Evolutionary conservation across 2,888 invertebrate species (phyloP).

Genomic region (Amphimallon solstitiale): DNA sequence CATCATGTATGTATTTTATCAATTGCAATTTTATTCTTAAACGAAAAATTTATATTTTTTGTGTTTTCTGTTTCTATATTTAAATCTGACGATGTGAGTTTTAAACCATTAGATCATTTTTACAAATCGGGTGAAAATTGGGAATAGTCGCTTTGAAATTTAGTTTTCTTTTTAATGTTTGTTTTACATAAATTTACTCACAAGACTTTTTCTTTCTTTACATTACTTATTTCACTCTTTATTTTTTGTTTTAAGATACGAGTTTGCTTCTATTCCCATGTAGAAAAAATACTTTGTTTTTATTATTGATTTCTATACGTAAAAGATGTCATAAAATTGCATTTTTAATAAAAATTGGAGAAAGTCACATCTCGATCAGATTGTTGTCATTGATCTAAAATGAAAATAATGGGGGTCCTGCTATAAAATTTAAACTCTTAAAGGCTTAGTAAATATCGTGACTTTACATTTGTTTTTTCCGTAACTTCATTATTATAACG

Average conservation of each 20-base stretch:
- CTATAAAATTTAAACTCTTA: constrained; percentile 7
- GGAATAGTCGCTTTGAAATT: constrained; percentile 53
- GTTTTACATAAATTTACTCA: constrained; percentile 24
- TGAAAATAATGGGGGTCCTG: constrained; percentile 40
- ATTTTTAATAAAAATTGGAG: constrained; percentile 40
- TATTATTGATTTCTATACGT: constrained; percentile 14
- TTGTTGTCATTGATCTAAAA: constrained; percentile 50
- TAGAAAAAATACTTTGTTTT: constrained; percentile 42
- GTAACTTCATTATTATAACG: background rate
- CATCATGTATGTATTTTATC: constrained; percentile 10
- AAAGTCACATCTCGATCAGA: constrained; percentile 60
- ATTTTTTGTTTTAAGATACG: constrained; percentile 55
- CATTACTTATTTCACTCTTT: constrained; percentile 43
- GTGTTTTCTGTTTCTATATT: constrained; percentile 44
- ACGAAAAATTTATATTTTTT: constrained; percentile 38
- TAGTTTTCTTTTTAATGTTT: background rate
- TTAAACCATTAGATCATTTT: constrained; percentile 42
- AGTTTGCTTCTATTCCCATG: constrained; percentile 58
- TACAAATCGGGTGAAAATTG: constrained; percentile 40
- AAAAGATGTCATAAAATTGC: background rate
- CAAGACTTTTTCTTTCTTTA: constrained; percentile 42
- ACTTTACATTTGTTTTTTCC: background rate
- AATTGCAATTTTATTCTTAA: background rate
- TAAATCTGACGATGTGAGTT: constrained; percentile 60
- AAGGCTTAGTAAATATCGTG: background rate